Percentiles rank a stretch among this genome's conserved stretches.
Conservation (phyloP, 2,113 vertebrate genomes). For the Caranx ignobilis region DNA sequence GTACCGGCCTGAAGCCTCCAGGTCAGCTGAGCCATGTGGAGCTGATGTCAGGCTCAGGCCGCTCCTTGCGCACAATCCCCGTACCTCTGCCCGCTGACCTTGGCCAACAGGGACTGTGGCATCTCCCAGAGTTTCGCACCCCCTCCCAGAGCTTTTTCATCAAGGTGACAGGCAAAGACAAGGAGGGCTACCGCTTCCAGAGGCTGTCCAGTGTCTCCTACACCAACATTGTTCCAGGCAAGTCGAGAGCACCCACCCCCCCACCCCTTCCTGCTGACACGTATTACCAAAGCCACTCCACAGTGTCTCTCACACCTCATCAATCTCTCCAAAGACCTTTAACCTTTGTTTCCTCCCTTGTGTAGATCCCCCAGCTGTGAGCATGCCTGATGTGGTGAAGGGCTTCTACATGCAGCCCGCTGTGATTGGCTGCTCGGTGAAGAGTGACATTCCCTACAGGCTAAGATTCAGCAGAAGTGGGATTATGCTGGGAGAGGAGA, state of each 20-base stretch:
- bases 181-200: conserved; percentile 88
- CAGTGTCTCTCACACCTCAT: conserved; percentile 64
- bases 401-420: conserved; percentile 85
- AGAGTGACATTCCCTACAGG: conserved; percentile 88
- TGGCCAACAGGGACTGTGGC: conserved; percentile 88
- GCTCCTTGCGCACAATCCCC: conserved; percentile 84
- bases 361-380: conserved; percentile 89
- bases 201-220: conserved; percentile 95
- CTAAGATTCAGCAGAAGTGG: conserved; percentile 87
- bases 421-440: conserved; percentile 87
- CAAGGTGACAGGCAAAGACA: conserved; percentile 89
- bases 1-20: conserved; percentile 86
- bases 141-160: conserved; percentile 92
- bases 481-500: conserved; percentile 84
- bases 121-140: conserved; percentile 84
- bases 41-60: conserved; percentile 87
- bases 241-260: conserved; percentile 14
- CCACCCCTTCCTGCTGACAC: neutral
- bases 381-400: conserved; percentile 86
- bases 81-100: conserved; percentile 76
- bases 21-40: conserved; percentile 87
- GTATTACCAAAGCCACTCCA: conserved; percentile 23
- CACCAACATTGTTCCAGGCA: conserved; percentile 90
- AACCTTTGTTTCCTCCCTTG: conserved; percentile 55
- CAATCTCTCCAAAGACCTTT: conserved; percentile 59